These are phyloP conservation scores for Cordilura impudica DNA, from an alignment of 2,888 invertebrate genomes.

Conservation along the genomic window DNA sequence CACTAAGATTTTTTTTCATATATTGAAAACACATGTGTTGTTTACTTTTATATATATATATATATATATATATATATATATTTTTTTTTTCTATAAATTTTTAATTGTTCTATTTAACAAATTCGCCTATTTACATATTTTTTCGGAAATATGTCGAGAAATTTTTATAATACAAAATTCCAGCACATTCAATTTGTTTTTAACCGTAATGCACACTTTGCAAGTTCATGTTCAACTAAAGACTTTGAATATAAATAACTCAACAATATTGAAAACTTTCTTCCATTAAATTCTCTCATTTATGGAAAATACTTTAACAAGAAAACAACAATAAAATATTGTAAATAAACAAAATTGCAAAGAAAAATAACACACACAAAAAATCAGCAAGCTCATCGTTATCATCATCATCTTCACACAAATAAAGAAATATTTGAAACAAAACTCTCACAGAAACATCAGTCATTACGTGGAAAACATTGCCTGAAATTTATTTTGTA, in stretches of 20 bases:
- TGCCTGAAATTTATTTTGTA: not conserved
- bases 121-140: no score
- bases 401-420: not conserved
- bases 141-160: no score
- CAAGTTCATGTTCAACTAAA: conserved; percentile 57
- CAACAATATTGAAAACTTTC: conserved; percentile 7
- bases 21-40: no score
- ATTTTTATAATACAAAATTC: not conserved
- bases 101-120: no score
- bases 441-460: not conserved
- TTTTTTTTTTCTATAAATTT: no score
- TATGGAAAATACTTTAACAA: conserved; percentile 25
- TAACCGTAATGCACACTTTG: conserved; percentile 37
- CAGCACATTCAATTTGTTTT: not conserved
- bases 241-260: conserved; percentile 15
- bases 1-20: no score
- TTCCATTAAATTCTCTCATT: conserved; percentile 14
- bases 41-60: no score
- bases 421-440: not conserved
- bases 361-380: not conserved
- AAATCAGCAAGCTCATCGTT: conserved; percentile 20
- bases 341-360: conserved; percentile 42
- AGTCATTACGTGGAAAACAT: not conserved
- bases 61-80: no score
- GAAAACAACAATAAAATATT: conserved; percentile 24